Base-by-base conservation (phyloP, 2,888 invertebrate species). In the Mayetiola destructor region DNA sequence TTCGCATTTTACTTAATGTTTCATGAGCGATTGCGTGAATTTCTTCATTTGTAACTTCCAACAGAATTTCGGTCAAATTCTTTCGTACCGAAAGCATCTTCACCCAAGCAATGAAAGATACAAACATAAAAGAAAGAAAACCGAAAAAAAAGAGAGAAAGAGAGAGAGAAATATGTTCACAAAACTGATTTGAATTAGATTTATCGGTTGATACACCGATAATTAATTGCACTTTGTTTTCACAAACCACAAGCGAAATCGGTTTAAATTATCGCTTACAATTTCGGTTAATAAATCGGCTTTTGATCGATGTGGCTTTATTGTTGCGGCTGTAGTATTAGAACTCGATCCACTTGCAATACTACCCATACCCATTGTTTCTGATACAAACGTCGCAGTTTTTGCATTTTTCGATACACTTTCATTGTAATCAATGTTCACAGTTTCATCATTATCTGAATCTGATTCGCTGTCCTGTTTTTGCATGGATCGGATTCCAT, bases 31-130 rank as follows among this genome's bases (percentile, higher is more conserved):
- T 82, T 67, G 77, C 77, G 67, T 80, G 77, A 69, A 96, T 88
- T 78, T 93, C 90, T 72, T 85, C 83, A 72, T 87, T 88, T 23
- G 96, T 96, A 66, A 94, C 94, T 72, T 92, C 91, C 65, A 96
- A 78, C 60, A 97, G 80, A 66, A 96, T 85, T 76, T 94, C 93
- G 30, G 96, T 96, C 74, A 96, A 78, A 63, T 87, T 84, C 61
- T 85, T 80, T 60, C 94, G 82, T 56, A 95, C 89, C 67, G 83
- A 82, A 69, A 88, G 73, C 89, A 94, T 92, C 89, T 89, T 72
- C 58, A 63, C 61, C 58, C 48, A 53, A 59, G 23, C 39, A 12
- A 39, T 12, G 3, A 5, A 42, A 14, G 56, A 56, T 23, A 57
- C 60, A 18, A n/a, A n/a, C n/a, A n/a, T n/a, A n/a, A 58, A 27